Percentiles rank a stretch among this genome's conserved stretches.
Evolutionary conservation across 2,797 vertebrate genomes (phyloP).

Genomic region (Simalia tracyae): DNA sequence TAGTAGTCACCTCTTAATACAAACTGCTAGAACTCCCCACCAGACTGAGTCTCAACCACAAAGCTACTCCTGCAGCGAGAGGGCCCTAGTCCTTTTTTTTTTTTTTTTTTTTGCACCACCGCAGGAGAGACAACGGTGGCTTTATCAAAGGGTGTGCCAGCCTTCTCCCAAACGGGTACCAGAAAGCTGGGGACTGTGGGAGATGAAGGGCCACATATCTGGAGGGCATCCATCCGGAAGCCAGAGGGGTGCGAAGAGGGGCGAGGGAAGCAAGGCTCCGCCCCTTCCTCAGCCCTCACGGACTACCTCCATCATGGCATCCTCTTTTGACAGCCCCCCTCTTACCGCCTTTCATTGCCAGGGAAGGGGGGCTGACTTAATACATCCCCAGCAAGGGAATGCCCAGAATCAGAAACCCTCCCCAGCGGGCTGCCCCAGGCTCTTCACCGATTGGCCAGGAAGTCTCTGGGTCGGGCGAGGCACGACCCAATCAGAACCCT

Average conservation of each 20-base stretch:
- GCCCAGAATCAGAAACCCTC: background rate
- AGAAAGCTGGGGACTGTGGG: background rate
- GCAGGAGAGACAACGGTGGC: background rate
- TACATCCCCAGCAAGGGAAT: background rate
- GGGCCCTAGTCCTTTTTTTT: background rate
- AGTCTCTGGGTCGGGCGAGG: background rate
- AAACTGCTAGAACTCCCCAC: background rate
- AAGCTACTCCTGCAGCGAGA: background rate
- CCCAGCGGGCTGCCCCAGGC: no score
- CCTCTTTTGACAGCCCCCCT: background rate
- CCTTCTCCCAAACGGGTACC: background rate
- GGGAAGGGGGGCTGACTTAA: no score
- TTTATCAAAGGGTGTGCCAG: background rate
- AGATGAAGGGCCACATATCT: background rate
- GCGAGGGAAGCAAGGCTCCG: background rate
- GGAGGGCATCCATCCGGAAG: background rate
- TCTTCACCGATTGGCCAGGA: background rate
- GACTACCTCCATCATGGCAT: background rate
- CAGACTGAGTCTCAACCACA: background rate
- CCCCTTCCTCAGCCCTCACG: background rate
- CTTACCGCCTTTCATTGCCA: background rate
- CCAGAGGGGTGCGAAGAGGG: background rate
- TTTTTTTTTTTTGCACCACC: background rate
- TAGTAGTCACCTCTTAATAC: background rate
- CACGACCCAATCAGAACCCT: constrained; percentile 14